Base-by-base conservation (phyloP, 1,140 invertebrate species). In the Goniozus legneri region DNA sequence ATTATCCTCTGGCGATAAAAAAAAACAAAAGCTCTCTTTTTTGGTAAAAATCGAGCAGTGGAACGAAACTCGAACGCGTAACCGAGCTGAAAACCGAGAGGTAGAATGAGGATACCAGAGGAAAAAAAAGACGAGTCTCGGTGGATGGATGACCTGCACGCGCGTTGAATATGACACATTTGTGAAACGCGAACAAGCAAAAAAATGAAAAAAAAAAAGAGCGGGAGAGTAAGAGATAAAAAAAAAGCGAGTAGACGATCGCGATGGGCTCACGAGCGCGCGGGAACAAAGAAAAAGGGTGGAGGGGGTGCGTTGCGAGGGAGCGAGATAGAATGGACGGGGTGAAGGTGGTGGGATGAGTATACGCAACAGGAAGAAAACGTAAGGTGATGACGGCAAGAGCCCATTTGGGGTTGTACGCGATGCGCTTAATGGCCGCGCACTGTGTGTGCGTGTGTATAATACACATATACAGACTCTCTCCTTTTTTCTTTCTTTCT, bases 401-500 rank as follows among this genome's bases (percentile, higher is more conserved):
- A 52, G 47, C 38, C 42, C 44, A 56, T 49, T 53, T 46, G 46
- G 30, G 33, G 49, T 51, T 50, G 49, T 47, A 38, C 42, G 35
- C 47, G 46, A 54, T 59, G 50, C 50, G 40, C 44, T 59, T 52
- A 61, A 56, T 61, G 54, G 50, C 48, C 38, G 46, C 50, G 50
- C 44, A 52, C 52, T 19, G 40, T 51, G 37, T 37, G 34, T 40
- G 33, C 44, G 32, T 34, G 33, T 21, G 22, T 42, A 27, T 35
- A 8, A 8, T 3, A 3, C 18, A 6, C 42, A 6, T n/a, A 12
- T 39, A 27, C 18, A n/a, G n/a, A n/a, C n/a, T n/a, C n/a, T n/a
- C n/a, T n/a, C n/a, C 24, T 27, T 27, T 27, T 27, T 27, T 27
- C 24, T 27, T 27, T 10, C 24, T 27, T 27, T 27, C 24, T 10